Base-by-base conservation (phyloP, 2,797 vertebrate species). In the Rhinophrynus dorsalis region DNA sequence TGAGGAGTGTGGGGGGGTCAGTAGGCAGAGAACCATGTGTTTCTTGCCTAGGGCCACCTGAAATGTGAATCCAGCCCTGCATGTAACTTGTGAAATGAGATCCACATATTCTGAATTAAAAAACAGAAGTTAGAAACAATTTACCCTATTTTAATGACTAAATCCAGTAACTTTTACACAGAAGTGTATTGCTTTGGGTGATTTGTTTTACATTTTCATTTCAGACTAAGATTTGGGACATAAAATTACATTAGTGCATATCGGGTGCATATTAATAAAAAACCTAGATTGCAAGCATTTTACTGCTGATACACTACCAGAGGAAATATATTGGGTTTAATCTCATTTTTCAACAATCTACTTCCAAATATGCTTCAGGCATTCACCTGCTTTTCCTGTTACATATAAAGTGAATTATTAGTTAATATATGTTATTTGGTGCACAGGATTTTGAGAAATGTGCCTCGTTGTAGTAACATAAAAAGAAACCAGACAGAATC, bases 351-450 rank as follows among this genome's bases (percentile, higher is more conserved):
- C 68, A 59, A 73, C 61, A 35, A 66, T 66, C 62, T 59, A 33
- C 45, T 59, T 45, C 18, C 42, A 58, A 24, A 59, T 50, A 35
- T 66, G 61, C 69, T 66, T 27, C 54, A 66, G 69, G 69, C 69
- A 35, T 52, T 61, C 55, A 66, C 62, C 69, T 72, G 68, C 68
- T 59, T 65, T 72, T 58, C 42, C 42, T 58, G 35, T 58, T 72
- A 65, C 33, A 72, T 57, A 45, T 42, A 52, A 63, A 63, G 62
- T 65, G 69, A 73, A 66, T 73, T 59, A 66, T 73, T 66, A 73
- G 61, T 66, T 66, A 73, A 73, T 73, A 66, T 73, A 73, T 51
- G 45, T 73, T 73, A 59, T 66, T 59, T 45, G n/a, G 52, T 44
- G 35, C 54, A 57, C 18, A 65, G 29, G 37, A 42, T 59, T 73